These are phyloP conservation scores for Matsumurasca onukii DNA, from an alignment of 1,140 invertebrate genomes.

Conservation along the genomic window DNA sequence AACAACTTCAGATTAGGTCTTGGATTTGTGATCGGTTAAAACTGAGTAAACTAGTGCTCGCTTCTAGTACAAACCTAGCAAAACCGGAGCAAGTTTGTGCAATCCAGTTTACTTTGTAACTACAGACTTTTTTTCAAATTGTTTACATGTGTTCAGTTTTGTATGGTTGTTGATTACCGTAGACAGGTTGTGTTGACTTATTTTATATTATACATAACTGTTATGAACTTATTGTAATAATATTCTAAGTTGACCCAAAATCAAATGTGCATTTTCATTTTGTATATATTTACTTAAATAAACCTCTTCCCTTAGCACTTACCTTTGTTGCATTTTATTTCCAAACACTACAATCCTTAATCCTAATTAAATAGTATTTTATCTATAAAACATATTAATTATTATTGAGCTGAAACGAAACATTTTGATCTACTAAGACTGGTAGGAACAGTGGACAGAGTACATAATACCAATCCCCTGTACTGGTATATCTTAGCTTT, in stretches of 20 bases:
- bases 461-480: too few relatives aligned
- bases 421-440: too few relatives aligned
- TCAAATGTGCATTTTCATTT: too few relatives aligned
- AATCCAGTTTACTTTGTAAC: conserved; percentile 10
- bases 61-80: not conserved
- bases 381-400: too few relatives aligned
- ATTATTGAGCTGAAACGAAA: too few relatives aligned
- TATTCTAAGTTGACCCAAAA: not conserved
- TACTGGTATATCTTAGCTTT: too few relatives aligned
- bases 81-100: not conserved
- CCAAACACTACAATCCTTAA: too few relatives aligned
- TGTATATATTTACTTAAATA: too few relatives aligned
- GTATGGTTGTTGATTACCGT: not conserved
- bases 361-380: too few relatives aligned
- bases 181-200: not conserved
- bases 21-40: conserved; percentile 82
- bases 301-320: too few relatives aligned
- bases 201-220: conserved; percentile 10
- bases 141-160: conserved; percentile 16
- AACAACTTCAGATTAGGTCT: conserved; percentile 85
- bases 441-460: too few relatives aligned
- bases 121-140: conserved; percentile 17
- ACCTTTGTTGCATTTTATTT: too few relatives aligned
- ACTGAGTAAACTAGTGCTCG: conserved; percentile 8
- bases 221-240: not conserved